Evolutionary conservation across 2,113 vertebrate genomes (phyloP), one percentile per base, ranked within the genome.

Genomic region (Grammomys surdaster): DNA sequence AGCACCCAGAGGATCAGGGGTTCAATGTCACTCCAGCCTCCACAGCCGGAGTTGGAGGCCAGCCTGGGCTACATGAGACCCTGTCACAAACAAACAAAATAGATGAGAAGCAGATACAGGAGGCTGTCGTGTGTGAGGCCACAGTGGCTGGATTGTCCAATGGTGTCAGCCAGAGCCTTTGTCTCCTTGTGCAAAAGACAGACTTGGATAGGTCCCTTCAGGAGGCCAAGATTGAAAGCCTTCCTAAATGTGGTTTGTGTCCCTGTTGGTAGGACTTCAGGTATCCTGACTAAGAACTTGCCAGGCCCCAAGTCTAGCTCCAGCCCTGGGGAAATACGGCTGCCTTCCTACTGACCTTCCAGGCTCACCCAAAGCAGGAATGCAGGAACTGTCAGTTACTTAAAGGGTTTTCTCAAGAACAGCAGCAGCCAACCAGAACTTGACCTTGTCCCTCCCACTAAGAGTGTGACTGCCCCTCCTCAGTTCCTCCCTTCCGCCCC

Each of bases 341-440:
- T 91, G 77, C 70, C 54, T 2, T 28, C 58, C 51, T 26, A 78
- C 1, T 31, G 60, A 17, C 33, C n/a, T 70, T 58, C 51, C n/a
- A 16, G 56, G 90, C 90, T 26, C 40, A 26, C 81, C 75, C 90
- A 80, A 92, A 63, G 48, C 4, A 75, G 63, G 88, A 90, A 56
- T 19, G 65, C 75, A 87, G 65, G 88, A 89, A 87, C 17, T 43
- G 46, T 40, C 65, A 33, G 22, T 63, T 84, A n/a, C 43, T 90
- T 67, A 16, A 16, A 58, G 77, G 81, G 81, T 19, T 54, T 48
- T 89, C 80, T 96, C 48, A 17, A 69, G 78, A 46, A 85, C 72
- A 22, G 31, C n/a, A 33, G 36, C 54, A 46, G 20, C 40, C 36
- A 40, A 33, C 20, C 7, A 24, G 85, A 36, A 33, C 78, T 75